These are phyloP conservation scores for Epizoanthus illoricatus DNA, from an alignment of 92 coral and sea anemone species.

Conservation along the genomic window DNA sequence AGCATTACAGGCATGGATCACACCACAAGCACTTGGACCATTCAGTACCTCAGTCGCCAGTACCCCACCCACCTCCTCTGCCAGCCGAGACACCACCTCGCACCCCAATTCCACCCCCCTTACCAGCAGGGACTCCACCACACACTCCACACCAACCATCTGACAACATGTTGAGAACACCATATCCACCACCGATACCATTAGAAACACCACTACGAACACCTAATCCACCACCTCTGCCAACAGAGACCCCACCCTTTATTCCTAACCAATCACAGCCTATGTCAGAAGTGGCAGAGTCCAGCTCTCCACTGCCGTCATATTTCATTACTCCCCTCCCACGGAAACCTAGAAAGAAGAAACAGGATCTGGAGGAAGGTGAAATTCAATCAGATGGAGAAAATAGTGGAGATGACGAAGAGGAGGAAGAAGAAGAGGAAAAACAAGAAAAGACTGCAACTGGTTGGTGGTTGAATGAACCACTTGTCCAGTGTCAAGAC, in stretches of 20 bases:
- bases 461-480: slow-evolving; percentile 91
- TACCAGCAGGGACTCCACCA: slow-evolving; percentile 15
- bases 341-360: slow-evolving; percentile 46
- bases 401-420: slow-evolving; percentile 10
- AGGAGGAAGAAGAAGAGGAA: slow-evolving; percentile 36
- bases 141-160: not conserved
- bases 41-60: slow-evolving; percentile 1
- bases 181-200: slow-evolving; percentile 27
- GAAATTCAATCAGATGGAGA: slow-evolving; percentile 50
- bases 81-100: slow-evolving; percentile 18
- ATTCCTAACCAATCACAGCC: not conserved
- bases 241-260: slow-evolving; percentile 16
- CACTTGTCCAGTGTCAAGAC: slow-evolving; percentile 46
- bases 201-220: slow-evolving; percentile 7
- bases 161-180: not conserved
- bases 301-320: not conserved
- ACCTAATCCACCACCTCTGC: slow-evolving; percentile 10
- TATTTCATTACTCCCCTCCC: slow-evolving; percentile 28
- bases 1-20: slow-evolving; percentile 49
- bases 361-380: slow-evolving; percentile 49
- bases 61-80: slow-evolving; percentile 18
- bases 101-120: slow-evolving; percentile 30
- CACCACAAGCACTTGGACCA: slow-evolving; percentile 9
- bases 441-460: slow-evolving; percentile 31
- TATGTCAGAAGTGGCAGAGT: not conserved